Evolutionary conservation across 2,888 invertebrate species (phyloP).

Genomic region (Idaea straminata): DNA sequence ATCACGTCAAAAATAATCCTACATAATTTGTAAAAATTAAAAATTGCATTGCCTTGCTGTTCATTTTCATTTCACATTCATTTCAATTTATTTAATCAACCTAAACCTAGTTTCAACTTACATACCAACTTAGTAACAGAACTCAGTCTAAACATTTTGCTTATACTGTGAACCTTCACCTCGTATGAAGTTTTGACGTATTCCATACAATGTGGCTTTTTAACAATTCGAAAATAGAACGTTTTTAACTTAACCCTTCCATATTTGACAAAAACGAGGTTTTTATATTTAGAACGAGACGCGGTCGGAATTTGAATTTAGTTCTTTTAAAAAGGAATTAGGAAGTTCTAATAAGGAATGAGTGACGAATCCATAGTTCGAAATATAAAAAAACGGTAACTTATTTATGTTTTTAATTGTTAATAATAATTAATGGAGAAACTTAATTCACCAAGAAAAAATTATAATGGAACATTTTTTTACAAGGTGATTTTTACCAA

Average conservation of each 20-base stretch:
- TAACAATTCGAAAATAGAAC: constrained; percentile 79
- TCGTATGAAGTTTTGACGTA: constrained; percentile 76
- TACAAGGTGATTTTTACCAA: too few relatives aligned
- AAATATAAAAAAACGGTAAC: constrained; percentile 50
- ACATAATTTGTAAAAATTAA: too few relatives aligned
- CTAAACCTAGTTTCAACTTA: too few relatives aligned
- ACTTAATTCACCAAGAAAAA: too few relatives aligned
- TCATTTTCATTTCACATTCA: too few relatives aligned
- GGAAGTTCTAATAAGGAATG: constrained; percentile 68
- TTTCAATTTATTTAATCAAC: not conserved
- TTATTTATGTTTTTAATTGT: too few relatives aligned
- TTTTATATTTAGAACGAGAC: constrained; percentile 76
- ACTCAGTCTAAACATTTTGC: constrained; percentile 28
- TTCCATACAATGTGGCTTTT: constrained; percentile 79
- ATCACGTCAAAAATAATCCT: too few relatives aligned
- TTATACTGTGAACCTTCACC: constrained; percentile 47
- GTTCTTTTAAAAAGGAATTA: constrained; percentile 66
- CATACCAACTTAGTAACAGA: not conserved
- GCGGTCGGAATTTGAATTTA: constrained; percentile 70
- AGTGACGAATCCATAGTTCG: constrained; percentile 35
- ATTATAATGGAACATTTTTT: too few relatives aligned
- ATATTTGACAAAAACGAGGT: constrained; percentile 76
- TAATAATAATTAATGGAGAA: too few relatives aligned
- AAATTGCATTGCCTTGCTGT: too few relatives aligned
- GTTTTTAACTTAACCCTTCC: constrained; percentile 80